Percentiles rank a stretch among this genome's conserved stretches.
phyloP scores from a whole-genome alignment of 1,140 invertebrate species.

The Aphaenogaster rudis region DNA sequence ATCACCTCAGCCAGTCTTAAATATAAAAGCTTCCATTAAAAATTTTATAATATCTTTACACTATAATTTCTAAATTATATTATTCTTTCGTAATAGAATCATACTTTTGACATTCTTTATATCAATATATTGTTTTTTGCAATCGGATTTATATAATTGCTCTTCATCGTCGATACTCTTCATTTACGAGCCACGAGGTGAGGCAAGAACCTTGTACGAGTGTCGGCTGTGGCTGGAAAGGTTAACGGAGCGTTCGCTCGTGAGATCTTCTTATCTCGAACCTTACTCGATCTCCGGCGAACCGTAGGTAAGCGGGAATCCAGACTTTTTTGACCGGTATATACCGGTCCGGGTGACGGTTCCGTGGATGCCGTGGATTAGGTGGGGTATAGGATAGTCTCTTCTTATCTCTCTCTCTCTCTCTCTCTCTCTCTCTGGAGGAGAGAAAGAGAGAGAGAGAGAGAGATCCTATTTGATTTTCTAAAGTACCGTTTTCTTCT shows the following conservation, averaged over 20 bases:
- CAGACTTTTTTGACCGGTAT: slow-evolving; percentile 62
- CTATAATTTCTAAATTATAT: not conserved
- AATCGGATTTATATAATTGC: not conserved
- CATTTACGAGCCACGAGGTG: slow-evolving; percentile 12
- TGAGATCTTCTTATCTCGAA: slow-evolving; percentile 66
- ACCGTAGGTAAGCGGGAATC: slow-evolving; percentile 70
- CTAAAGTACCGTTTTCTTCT: slow-evolving; percentile 76
- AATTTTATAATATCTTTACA: not conserved
- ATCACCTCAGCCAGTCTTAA: not conserved
- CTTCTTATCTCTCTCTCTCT: not conserved
- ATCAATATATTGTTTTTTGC: not conserved
- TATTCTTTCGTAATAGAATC: not conserved
- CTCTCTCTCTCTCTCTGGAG: not conserved
- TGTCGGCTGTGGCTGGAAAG: slow-evolving; percentile 32
- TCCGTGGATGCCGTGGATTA: slow-evolving; percentile 26
- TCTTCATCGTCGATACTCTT: not conserved
- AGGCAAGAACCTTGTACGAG: not conserved
- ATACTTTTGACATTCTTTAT: not conserved
- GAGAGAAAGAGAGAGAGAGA: slow-evolving; percentile 12
- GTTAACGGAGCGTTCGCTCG: slow-evolving; percentile 57
- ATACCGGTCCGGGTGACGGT: slow-evolving; percentile 48
- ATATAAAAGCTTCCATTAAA: not conserved
- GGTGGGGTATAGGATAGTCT: slow-evolving; percentile 26
- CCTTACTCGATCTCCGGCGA: slow-evolving; percentile 62
- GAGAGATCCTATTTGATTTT: slow-evolving; percentile 71